These are phyloP conservation scores for Tanypteryx hageni DNA, from an alignment of 2,888 invertebrate genomes.

Conservation along the genomic window DNA sequence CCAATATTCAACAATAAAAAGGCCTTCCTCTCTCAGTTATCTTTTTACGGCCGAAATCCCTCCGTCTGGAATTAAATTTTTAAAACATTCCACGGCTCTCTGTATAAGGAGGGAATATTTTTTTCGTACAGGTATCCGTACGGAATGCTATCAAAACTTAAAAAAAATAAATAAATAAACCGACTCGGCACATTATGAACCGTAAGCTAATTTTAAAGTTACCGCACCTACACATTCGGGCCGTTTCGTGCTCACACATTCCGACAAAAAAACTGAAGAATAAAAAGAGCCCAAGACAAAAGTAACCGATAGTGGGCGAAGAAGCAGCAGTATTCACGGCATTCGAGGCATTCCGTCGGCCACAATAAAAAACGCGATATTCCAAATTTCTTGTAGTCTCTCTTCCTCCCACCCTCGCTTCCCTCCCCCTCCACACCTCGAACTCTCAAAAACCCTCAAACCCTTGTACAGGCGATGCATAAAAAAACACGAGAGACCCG, in stretches of 20 bases:
- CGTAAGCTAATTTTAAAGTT: not conserved
- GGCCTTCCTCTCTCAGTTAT: not conserved
- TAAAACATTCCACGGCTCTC: not conserved
- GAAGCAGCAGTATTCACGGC: not conserved
- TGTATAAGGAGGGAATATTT: not conserved
- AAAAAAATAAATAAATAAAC: not conserved
- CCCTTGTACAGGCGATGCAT: not conserved
- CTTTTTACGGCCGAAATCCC: slow-evolving; percentile 21
- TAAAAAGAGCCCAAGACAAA: not conserved
- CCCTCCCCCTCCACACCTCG: not conserved
- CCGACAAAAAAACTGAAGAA: not conserved
- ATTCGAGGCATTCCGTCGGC: not conserved
- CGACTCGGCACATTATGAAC: not conserved
- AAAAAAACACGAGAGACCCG: not conserved
- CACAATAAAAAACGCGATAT: not conserved
- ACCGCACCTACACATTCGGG: not conserved
- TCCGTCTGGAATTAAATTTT: not conserved
- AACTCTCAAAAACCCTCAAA: no score
- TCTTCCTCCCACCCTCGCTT: not conserved
- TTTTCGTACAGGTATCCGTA: not conserved
- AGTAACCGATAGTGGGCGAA: not conserved
- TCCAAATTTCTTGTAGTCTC: not conserved
- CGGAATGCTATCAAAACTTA: not conserved
- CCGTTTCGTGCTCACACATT: not conserved
- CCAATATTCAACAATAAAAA: not conserved